Conservation (phyloP, 2,888 invertebrate species). For the Aelia acuminata region DNA sequence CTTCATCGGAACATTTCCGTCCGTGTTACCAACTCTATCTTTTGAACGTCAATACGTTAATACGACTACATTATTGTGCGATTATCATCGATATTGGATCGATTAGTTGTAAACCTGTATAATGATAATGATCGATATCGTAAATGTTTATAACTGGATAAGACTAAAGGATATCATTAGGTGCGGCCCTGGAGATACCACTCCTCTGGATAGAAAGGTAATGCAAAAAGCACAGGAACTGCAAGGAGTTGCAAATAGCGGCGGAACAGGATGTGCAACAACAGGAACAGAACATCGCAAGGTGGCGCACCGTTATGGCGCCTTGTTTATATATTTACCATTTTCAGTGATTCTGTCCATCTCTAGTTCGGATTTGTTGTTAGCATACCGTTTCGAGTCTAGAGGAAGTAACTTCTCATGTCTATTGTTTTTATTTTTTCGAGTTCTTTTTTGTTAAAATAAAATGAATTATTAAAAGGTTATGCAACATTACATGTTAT, state of each 20-base stretch:
- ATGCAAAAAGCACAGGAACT: constrained; percentile 25
- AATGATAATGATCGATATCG: not conserved
- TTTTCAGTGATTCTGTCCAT: not conserved
- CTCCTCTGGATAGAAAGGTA: constrained; percentile 26
- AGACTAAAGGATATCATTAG: not conserved
- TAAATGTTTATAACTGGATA: not conserved
- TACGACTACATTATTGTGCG: not conserved
- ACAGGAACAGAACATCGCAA: constrained; percentile 20
- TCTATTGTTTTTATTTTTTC: too few relatives aligned
- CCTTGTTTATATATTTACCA: constrained; percentile 2
- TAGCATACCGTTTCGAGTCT: too few relatives aligned
- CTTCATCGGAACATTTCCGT: not conserved
- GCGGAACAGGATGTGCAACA: not conserved
- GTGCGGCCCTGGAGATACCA: not conserved
- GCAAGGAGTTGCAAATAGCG: not conserved
- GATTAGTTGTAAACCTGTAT: not conserved
- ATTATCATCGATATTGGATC: not conserved
- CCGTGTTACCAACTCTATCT: not conserved
- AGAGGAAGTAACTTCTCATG: too few relatives aligned
- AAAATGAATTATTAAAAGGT: too few relatives aligned
- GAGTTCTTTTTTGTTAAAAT: too few relatives aligned
- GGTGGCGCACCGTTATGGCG: not conserved
- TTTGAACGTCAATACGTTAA: not conserved
- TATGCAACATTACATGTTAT: too few relatives aligned
- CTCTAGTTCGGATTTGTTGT: not conserved